Conservation (phyloP, 2,888 invertebrate genomes). For the Argyra leucocephala region DNA sequence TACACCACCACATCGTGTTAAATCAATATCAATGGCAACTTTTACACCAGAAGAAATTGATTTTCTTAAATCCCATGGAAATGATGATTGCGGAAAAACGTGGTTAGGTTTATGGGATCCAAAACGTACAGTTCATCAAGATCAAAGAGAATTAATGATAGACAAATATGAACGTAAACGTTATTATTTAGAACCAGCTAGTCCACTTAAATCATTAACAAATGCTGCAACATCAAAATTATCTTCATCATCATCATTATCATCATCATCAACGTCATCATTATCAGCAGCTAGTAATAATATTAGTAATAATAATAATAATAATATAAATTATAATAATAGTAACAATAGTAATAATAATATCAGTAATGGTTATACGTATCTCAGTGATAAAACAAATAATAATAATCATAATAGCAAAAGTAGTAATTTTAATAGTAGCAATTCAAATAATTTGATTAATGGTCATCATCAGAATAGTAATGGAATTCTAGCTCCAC, state of each 20-base stretch:
- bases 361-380: constrained; percentile 10
- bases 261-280: constrained; percentile 20
- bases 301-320: constrained; percentile 19
- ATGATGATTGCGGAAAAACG: constrained; percentile 84
- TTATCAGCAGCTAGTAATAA: constrained; percentile 19
- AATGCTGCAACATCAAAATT: constrained; percentile 36
- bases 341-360: constrained; percentile 9
- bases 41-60: constrained; percentile 94
- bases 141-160: constrained; percentile 84
- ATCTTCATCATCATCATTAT: constrained; percentile 19
- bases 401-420: constrained; percentile 17
- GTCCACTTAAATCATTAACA: constrained; percentile 42
- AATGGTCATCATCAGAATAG: constrained; percentile 7
- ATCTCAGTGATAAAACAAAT: constrained; percentile 18
- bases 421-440: constrained; percentile 10
- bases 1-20: constrained; percentile 95
- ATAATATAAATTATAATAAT: constrained; percentile 16
- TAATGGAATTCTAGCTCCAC: constrained; percentile 3
- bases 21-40: constrained; percentile 97
- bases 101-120: constrained; percentile 87
- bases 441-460: neutral
- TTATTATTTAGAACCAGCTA: constrained; percentile 43
- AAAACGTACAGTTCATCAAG: constrained; percentile 76
- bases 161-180: constrained; percentile 92
- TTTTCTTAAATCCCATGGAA: constrained; percentile 78